phyloP scores from a whole-genome alignment of 2,797 vertebrate genomes.

The Melanotaenia trifasciata region DNA sequence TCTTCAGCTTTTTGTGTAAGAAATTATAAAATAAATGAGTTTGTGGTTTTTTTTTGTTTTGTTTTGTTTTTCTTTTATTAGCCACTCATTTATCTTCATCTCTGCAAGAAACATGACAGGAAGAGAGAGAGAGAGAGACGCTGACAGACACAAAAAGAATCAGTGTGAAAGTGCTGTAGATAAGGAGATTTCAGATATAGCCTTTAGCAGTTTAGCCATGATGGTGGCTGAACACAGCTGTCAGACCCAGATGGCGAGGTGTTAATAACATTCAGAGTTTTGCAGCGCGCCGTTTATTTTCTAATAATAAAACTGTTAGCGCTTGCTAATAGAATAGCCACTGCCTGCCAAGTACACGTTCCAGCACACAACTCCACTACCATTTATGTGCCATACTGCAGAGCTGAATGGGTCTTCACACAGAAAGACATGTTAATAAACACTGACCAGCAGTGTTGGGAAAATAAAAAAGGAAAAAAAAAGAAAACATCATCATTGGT shows the following conservation, averaged over 20 bases:
- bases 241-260: constrained; percentile 80
- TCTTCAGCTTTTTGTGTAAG: constrained; percentile 19
- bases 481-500: constrained; percentile 15
- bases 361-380: constrained; percentile 62
- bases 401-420: constrained; percentile 50
- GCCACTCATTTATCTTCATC: constrained; percentile 36
- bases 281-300: constrained; percentile 82
- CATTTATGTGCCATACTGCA: constrained; percentile 66
- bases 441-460: constrained; percentile 13
- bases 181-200: constrained; percentile 71
- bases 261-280: constrained; percentile 83
- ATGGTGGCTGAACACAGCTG: constrained; percentile 80
- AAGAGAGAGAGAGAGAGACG: constrained; percentile 46
- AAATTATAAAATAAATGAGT: constrained; percentile 28
- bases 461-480: background rate
- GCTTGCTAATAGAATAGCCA: constrained; percentile 78
- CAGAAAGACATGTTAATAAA: background rate
- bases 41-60: constrained; percentile 3
- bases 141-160: constrained; percentile 38
- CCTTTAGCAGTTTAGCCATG: constrained; percentile 74
- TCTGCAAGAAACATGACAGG: constrained; percentile 42
- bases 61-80: constrained; percentile 10
- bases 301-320: constrained; percentile 86
- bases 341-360: constrained; percentile 76
- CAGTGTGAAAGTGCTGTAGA: constrained; percentile 56